Evolutionary conservation across 2,113 vertebrate species (phyloP).

Genomic region (Oreochromis niloticus): DNA sequence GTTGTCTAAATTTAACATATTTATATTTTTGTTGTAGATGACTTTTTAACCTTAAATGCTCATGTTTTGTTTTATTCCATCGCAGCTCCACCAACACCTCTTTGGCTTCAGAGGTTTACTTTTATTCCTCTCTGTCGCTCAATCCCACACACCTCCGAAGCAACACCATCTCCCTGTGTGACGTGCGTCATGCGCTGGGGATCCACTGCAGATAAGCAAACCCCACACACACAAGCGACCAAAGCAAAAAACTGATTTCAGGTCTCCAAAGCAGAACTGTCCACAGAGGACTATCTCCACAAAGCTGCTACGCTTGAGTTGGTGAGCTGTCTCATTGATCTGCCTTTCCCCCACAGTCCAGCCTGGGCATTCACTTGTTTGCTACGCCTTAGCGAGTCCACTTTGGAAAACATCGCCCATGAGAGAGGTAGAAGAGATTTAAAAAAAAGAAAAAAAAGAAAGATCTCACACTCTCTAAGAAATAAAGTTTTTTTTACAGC

Average conservation of each 20-base stretch:
- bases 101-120: not conserved
- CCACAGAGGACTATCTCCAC: slow-evolving; percentile 62
- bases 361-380: slow-evolving; percentile 59
- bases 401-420: slow-evolving; percentile 62
- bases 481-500: slow-evolving; percentile 33
- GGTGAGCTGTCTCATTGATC: slow-evolving; percentile 68
- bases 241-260: slow-evolving; percentile 52
- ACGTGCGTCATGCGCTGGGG: slow-evolving; percentile 47
- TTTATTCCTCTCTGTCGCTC: slow-evolving; percentile 21
- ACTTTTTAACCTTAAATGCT: not conserved
- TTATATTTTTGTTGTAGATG: not conserved
- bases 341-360: slow-evolving; percentile 53
- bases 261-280: slow-evolving; percentile 66
- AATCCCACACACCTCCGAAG: slow-evolving; percentile 5
- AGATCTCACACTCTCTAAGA: slow-evolving; percentile 5
- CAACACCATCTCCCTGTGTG: slow-evolving; percentile 27
- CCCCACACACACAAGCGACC: not conserved
- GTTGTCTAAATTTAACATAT: not conserved
- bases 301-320: slow-evolving; percentile 65
- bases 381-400: slow-evolving; percentile 60
- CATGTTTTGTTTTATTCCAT: not conserved
- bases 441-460: not conserved
- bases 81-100: not conserved
- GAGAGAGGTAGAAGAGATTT: slow-evolving; percentile 30
- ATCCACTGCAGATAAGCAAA: slow-evolving; percentile 56